phyloP scores from a whole-genome alignment of 2,113 vertebrate species.

The Oreochromis tanganicae region DNA sequence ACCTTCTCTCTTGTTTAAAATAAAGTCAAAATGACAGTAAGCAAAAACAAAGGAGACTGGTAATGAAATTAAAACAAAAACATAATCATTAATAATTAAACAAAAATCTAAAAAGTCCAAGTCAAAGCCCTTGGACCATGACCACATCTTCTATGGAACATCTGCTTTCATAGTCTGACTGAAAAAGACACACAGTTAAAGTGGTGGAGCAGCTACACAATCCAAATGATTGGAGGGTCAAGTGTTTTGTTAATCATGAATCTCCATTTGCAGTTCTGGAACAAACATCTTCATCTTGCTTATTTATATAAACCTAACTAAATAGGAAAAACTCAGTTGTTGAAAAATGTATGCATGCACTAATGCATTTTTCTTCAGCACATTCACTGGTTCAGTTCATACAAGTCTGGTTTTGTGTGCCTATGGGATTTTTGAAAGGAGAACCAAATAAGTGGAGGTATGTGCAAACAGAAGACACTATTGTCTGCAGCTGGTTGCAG shows the following conservation, averaged over 20 bases:
- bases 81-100: background rate
- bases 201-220: background rate
- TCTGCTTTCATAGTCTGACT: background rate
- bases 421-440: slow-evolving; percentile 46
- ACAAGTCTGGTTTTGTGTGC: slow-evolving; percentile 43
- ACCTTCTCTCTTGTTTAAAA: background rate
- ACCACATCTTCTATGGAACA: background rate
- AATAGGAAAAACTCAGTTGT: background rate
- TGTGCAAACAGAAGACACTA: slow-evolving; percentile 50
- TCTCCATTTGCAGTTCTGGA: background rate
- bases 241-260: background rate
- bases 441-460: slow-evolving; percentile 36
- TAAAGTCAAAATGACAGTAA: background rate
- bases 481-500: slow-evolving; percentile 55
- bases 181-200: background rate
- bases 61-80: background rate
- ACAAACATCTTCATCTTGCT: background rate
- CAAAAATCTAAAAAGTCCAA: background rate
- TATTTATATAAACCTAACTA: background rate
- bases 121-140: background rate
- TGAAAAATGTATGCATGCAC: slow-evolving; percentile 2
- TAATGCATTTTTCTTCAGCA: slow-evolving; percentile 33
- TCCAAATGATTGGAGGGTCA: background rate
- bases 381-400: slow-evolving; percentile 6
- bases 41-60: background rate